Evolutionary conservation across 2,113 vertebrate genomes (phyloP).

Genomic region (Hiodon alosoides): DNA sequence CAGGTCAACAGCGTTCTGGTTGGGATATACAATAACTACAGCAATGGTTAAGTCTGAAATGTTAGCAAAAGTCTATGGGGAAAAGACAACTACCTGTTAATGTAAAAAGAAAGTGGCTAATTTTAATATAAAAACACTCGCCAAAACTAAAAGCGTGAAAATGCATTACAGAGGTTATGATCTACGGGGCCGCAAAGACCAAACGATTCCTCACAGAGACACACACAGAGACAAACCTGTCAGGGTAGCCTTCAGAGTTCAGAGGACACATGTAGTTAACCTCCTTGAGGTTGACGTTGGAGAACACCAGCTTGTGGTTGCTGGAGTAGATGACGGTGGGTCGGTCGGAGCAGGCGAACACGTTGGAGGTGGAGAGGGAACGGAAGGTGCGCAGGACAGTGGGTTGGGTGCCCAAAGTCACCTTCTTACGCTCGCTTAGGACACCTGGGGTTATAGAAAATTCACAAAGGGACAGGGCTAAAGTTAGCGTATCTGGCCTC

Average conservation of each 20-base stretch:
- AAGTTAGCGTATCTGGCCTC: too few relatives aligned
- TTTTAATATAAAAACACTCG: too few relatives aligned
- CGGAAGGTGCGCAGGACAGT: conserved; percentile 93
- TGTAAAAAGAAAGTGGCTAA: too few relatives aligned
- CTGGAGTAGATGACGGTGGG: conserved; percentile 99
- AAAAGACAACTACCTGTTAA: too few relatives aligned
- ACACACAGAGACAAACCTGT: conserved; percentile 69
- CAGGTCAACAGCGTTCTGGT: too few relatives aligned
- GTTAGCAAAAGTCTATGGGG: too few relatives aligned
- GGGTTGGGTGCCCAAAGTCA: conserved; percentile 94
- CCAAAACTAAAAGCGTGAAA: too few relatives aligned
- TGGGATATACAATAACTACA: too few relatives aligned
- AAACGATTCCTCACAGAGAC: too few relatives aligned
- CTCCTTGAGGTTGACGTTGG: conserved; percentile 98
- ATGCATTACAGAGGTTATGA: too few relatives aligned
- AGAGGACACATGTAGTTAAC: conserved; percentile 99
- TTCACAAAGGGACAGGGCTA: not conserved
- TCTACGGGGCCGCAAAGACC: too few relatives aligned
- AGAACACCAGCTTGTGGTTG: conserved; percentile 98
- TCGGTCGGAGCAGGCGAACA: conserved; percentile 95
- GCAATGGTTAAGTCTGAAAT: too few relatives aligned
- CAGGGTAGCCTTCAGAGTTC: conserved; percentile 95
- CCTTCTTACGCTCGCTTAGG: conserved; percentile 92
- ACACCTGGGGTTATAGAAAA: conserved; percentile 59
- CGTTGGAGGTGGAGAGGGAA: conserved; percentile 94